Base-by-base conservation (phyloP, 1,140 invertebrate genomes). In the Drosophila bifasciata region DNA sequence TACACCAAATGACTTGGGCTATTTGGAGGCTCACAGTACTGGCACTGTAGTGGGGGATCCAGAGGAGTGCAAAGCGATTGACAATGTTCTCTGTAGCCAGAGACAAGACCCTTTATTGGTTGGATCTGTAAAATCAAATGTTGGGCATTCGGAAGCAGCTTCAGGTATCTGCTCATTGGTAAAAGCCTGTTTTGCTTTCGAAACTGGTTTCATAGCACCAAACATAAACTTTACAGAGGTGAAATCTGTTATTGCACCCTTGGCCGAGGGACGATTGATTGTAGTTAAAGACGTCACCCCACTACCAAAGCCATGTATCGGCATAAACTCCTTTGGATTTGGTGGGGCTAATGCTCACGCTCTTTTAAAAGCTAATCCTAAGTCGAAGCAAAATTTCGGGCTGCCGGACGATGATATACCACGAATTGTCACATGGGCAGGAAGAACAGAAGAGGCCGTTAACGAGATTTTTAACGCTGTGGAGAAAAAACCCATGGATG, bases 21-120 rank as follows among this genome's bases (percentile, higher is more conserved):
- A 95, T 85, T 93, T 99, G 13, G 98, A 99, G 92, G 97, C 97
- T 51, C 98, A 99, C 90, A 97, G 97, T 45, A 99, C 98, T 19
- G 94, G 95, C 46, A 95, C 97, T 1, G 93, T 92, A 74, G 95
- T 96, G 1, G 96, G 96, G 17, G 98, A 99, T 92, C 95, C 96
- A 63, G 97, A 98, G 91, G 98, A 99, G 92, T 90, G 97, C 1
- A 94, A 95, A 76, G 96, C 97, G 0, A 94, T 99, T n/a, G 95
- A 97, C 15, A 94, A 95, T 74, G 93, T 97, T 2, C 95, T 98
- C 80, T 96, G 96, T 66, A 94, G 93, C 4, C 94, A 94, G 5
- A 92, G 95, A 16, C 92, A 79, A 0, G 92, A 92, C 1, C 96
- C 97, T 0, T 92, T 99, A 0, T 91, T 94, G 25, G 96, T 99